Conservation (phyloP, 2,797 vertebrate genomes). For the Nyctalus aviator region DNA sequence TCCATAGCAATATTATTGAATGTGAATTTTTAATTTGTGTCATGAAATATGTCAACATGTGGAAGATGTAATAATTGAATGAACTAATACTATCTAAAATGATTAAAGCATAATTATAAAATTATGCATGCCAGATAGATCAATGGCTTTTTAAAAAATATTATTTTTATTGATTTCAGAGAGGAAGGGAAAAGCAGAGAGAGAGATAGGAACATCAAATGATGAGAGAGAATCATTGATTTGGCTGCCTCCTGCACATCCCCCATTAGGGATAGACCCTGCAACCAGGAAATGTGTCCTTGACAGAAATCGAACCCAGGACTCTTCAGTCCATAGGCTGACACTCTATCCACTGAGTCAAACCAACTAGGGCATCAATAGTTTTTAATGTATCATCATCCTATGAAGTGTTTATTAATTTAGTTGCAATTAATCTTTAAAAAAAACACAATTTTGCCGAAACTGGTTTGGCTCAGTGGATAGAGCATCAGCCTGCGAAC, state of each 20-base stretch:
- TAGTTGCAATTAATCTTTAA: not conserved
- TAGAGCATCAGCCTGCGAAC: too few species aligned
- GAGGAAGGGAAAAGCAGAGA: too few species aligned
- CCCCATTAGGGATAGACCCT: too few species aligned
- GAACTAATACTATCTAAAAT: not conserved
- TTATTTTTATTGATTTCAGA: too few species aligned
- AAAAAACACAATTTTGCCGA: not conserved
- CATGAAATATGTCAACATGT: not conserved
- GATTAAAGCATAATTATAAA: not conserved
- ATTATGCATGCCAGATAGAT: not conserved
- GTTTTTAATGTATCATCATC: not conserved
- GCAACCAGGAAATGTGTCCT: too few species aligned
- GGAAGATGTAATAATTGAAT: not conserved
- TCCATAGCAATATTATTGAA: not conserved
- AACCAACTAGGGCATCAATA: not conserved
- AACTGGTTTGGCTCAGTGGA: too few species aligned
- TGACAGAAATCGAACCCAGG: too few species aligned
- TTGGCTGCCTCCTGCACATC: too few species aligned
- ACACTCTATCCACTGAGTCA: too few species aligned
- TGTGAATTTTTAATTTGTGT: not conserved
- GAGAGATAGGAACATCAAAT: too few species aligned
- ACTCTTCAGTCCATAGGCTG: too few species aligned
- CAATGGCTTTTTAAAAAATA: not conserved
- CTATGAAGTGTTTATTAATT: not conserved
- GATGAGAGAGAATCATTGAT: too few species aligned